Evolutionary conservation across 1,140 invertebrate genomes (phyloP).

Genomic region (Zaprionus ornatus): DNA sequence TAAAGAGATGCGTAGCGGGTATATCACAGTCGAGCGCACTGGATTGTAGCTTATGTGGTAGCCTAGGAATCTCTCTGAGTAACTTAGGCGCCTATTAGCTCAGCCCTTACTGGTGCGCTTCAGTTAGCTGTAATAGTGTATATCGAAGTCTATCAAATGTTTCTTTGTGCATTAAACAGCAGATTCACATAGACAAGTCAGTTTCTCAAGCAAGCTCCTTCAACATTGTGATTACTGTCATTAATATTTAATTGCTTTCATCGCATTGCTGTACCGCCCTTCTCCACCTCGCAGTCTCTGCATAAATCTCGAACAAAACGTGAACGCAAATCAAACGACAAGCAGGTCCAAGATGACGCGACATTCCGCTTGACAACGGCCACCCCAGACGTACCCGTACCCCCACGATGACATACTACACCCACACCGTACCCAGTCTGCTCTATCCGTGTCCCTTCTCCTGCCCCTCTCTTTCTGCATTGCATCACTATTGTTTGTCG

Average conservation of each 20-base stretch:
- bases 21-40: too few relatives aligned
- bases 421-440: neutral
- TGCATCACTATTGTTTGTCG: slow-evolving; percentile 18
- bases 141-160: neutral
- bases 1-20: too few relatives aligned
- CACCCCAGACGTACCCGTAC: slow-evolving; percentile 15
- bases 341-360: slow-evolving; percentile 1
- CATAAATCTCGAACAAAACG: slow-evolving; percentile 3
- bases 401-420: slow-evolving; percentile 25
- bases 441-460: neutral
- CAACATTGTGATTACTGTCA: neutral
- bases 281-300: neutral
- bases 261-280: neutral
- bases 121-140: neutral
- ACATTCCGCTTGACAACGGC: neutral
- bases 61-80: too few relatives aligned
- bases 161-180: too few relatives aligned
- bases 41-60: too few relatives aligned
- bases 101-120: too few relatives aligned
- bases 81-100: too few relatives aligned
- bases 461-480: neutral
- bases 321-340: neutral
- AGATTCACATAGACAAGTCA: too few relatives aligned
- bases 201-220: neutral
- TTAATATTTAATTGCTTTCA: slow-evolving; percentile 3